phyloP scores from a whole-genome alignment of 2,888 invertebrate genomes.

The Archaeoteleia sp. region DNA sequence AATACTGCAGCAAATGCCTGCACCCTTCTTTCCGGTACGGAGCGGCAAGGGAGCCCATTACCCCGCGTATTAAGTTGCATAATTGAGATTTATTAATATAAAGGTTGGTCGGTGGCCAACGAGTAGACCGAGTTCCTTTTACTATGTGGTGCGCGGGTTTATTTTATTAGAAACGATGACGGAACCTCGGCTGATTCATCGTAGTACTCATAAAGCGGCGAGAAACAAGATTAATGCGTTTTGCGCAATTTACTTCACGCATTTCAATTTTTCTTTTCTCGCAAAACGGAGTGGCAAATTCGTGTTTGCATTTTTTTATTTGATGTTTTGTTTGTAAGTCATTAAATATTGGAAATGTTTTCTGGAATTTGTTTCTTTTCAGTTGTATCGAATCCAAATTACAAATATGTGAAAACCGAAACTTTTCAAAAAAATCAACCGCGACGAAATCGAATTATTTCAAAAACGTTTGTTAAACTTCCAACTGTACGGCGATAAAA shows the following conservation, averaged over 20 bases:
- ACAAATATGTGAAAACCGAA: too few relatives aligned
- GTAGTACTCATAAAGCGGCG: constrained; percentile 2
- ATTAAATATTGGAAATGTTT: too few relatives aligned
- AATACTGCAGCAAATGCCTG: constrained; percentile 64
- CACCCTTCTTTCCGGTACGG: constrained; percentile 63
- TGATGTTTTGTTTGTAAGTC: too few relatives aligned
- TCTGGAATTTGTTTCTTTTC: too few relatives aligned
- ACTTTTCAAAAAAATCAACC: too few relatives aligned
- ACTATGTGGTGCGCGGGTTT: constrained; percentile 41
- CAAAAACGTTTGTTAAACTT: too few relatives aligned
- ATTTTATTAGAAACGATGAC: constrained; percentile 51
- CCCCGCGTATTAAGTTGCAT: constrained; percentile 70
- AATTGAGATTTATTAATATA: constrained; percentile 75
- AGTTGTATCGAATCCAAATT: too few relatives aligned
- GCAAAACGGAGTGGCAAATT: not conserved
- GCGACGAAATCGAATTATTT: too few relatives aligned
- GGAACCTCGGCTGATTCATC: constrained; percentile 19
- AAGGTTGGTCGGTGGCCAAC: constrained; percentile 60
- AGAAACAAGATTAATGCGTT: constrained; percentile 27
- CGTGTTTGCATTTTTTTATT: not conserved
- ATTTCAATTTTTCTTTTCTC: not conserved
- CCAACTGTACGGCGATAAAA: too few relatives aligned
- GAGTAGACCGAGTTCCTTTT: constrained; percentile 39
- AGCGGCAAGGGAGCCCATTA: constrained; percentile 62
- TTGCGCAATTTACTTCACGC: constrained; percentile 4